A percentile compares a stretch with the other conserved stretches of the same genome.
Evolutionary conservation across 2,113 vertebrate species (phyloP).

Genomic region (Chelonoidis abingdonii): DNA sequence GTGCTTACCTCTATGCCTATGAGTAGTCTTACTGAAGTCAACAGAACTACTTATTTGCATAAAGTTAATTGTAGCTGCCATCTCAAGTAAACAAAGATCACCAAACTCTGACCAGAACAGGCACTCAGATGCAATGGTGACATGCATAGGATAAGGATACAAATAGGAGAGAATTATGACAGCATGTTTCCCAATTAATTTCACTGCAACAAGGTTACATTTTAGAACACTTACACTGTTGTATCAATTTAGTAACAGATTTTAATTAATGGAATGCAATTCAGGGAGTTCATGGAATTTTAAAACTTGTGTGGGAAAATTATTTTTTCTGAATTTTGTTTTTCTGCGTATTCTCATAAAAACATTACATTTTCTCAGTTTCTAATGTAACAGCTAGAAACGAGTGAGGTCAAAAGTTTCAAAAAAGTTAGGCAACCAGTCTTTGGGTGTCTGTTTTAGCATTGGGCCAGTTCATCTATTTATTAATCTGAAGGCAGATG

Average conservation of each 20-base stretch:
- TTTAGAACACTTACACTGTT: neutral
- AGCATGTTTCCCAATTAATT: neutral
- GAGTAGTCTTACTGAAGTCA: neutral
- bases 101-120: neutral
- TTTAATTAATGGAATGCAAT: neutral
- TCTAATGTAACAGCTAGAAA: neutral
- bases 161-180: neutral
- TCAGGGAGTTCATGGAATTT: neutral
- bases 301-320: rapidly evolving
- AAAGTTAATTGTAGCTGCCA: neutral
- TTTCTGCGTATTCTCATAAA: neutral
- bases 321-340: neutral
- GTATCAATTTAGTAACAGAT: neutral
- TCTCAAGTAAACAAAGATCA: neutral
- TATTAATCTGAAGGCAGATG: neutral
- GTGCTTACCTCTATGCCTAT: neutral
- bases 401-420: neutral
- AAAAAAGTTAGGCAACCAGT: neutral
- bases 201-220: neutral
- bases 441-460: neutral
- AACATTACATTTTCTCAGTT: neutral
- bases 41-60: neutral
- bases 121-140: neutral
- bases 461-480: rapidly evolving
- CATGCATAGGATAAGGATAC: neutral